Percentiles rank a stretch among this genome's conserved stretches.
Evolutionary conservation across 64 coral and sea anemone species (phyloP).

Genomic region (Porites lutea): DNA sequence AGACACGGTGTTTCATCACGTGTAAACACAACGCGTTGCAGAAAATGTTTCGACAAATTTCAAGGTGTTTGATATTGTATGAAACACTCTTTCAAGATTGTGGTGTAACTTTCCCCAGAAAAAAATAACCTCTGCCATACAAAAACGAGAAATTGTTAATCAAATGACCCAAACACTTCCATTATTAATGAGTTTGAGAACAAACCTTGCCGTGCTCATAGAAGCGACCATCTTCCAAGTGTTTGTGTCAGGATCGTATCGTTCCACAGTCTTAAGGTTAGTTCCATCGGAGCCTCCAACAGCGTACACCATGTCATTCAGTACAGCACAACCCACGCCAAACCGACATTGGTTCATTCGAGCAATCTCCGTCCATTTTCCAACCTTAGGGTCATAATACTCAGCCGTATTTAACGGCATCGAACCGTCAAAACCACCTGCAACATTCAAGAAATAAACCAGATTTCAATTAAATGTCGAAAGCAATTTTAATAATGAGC

Average conservation of each 20-base stretch:
- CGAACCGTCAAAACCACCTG: slow-evolving; percentile 98
- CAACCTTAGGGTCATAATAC: slow-evolving; percentile 87
- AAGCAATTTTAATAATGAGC: neutral
- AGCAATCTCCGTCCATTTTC: slow-evolving; percentile 90
- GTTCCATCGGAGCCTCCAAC: slow-evolving; percentile 97
- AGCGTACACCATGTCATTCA: slow-evolving; percentile 83
- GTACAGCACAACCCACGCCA: slow-evolving; percentile 92
- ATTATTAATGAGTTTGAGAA: neutral
- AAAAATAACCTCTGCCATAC: no score
- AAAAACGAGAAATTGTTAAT: no score
- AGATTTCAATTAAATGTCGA: neutral
- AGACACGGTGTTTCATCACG: no score
- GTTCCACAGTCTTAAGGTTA: slow-evolving; percentile 88
- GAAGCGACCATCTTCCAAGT: slow-evolving; percentile 89
- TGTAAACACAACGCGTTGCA: no score
- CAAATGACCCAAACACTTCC: no score
- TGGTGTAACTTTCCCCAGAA: no score
- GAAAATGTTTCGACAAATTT: no score
- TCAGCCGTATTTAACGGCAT: slow-evolving; percentile 98
- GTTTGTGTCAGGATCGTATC: slow-evolving; percentile 90
- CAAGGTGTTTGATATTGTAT: no score
- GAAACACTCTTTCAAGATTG: no score
- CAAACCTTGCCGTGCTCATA: slow-evolving; percentile 94
- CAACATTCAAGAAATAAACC: neutral
- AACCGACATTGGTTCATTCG: slow-evolving; percentile 98